Evolutionary conservation across 2,113 vertebrate genomes (phyloP), one percentile per base, ranked within the genome.

Genomic region (Muscicapa adusta): DNA sequence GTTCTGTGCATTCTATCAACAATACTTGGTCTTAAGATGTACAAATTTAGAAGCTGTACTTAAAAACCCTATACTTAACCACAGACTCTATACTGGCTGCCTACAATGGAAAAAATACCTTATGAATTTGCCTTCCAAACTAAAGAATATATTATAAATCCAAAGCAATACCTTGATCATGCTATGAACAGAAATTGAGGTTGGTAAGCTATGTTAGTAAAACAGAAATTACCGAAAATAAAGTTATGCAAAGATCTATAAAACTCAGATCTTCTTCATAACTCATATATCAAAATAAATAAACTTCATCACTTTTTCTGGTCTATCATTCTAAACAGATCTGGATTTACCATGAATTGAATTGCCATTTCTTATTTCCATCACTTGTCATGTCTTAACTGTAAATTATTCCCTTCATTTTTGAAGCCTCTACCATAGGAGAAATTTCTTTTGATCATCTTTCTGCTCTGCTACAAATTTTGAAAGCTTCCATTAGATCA

Each of bases 401-500:
- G 38, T 60, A 94, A 96, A 91, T 95, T 91, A 85, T 91, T 93
- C 84, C 51, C 38, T 68, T 73, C 34, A 75, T 45, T 94, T 92
- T 54, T 85, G 45, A 92, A 80, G 45, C 24, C 10, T 85, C 22
- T 6, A 56, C 25, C 40, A 43, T 29, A 91, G 61, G 25, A 95
- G 66, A 88, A 95, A 77, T 93, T 89, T 92, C 71, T 91, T 96
- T 92, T 89, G 65, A 94, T 94, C 76, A 71, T 84, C 60, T 93
- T 93, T 91, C 75, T 82, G 18, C 73, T 74, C 45, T 83, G 57
- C 50, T 78, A 89, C 33, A 70, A 68, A 88, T 91, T 95, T 91
- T 90, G 93, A 95, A 95, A 60, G 24, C 45, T 95, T 96, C 76
- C 45, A 93, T 97, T 96, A 96, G 88, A 94, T 92, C 88, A 88